These are phyloP conservation scores for Nixonia krombeini DNA, from an alignment of 1,140 invertebrate genomes.

Conservation along the genomic window DNA sequence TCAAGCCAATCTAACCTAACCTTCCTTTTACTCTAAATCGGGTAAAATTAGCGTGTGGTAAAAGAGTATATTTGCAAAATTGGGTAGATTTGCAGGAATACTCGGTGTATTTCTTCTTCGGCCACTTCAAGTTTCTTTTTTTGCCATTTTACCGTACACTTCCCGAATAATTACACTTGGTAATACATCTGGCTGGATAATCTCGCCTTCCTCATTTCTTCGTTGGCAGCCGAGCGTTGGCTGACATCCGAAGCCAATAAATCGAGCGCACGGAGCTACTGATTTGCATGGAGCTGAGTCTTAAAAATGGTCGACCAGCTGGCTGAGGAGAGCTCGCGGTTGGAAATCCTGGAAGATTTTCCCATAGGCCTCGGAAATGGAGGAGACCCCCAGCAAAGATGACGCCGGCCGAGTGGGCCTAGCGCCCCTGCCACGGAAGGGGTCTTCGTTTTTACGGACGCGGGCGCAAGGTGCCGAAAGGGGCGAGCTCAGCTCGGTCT, in stretches of 20 bases:
- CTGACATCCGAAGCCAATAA: constrained; percentile 52
- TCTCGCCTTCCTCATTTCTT: constrained; percentile 40
- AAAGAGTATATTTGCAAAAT: too few relatives aligned
- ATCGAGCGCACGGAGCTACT: constrained; percentile 53
- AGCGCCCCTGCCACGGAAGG: constrained; percentile 33
- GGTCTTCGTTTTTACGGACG: constrained; percentile 20
- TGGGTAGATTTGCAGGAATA: not conserved
- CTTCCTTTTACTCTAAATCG: too few relatives aligned
- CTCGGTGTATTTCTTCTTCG: too few relatives aligned
- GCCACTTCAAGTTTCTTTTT: not conserved
- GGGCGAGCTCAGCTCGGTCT: constrained; percentile 37
- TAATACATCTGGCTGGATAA: constrained; percentile 20
- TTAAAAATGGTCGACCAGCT: constrained; percentile 51
- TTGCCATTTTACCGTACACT: constrained; percentile 4
- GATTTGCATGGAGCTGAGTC: constrained; percentile 60
- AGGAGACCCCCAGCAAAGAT: constrained; percentile 58
- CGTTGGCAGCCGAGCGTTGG: constrained; percentile 5
- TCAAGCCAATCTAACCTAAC: too few relatives aligned
- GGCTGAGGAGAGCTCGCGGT: constrained; percentile 16
- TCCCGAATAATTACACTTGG: constrained; percentile 21
- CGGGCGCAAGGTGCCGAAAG: constrained; percentile 52
- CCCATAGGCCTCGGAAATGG: constrained; percentile 51
- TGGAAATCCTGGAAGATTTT: constrained; percentile 52
- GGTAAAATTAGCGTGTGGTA: too few relatives aligned
- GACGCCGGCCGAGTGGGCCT: constrained; percentile 12